Evolutionary conservation across 2,797 vertebrate species (phyloP), one percentile per base, ranked within the genome.

Genomic region (Crax fasciolata): DNA sequence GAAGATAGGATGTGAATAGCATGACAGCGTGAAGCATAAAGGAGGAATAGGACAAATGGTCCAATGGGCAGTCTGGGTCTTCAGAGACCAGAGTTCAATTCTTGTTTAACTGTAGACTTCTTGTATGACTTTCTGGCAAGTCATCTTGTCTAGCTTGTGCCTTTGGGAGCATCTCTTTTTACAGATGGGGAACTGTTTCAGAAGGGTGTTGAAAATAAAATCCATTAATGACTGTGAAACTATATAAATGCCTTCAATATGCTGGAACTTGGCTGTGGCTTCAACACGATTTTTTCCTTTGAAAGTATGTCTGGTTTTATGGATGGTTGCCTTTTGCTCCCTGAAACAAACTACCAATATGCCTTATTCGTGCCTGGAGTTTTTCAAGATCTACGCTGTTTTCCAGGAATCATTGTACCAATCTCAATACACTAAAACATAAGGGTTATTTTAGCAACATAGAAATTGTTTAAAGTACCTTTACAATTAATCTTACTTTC

Each of bases 161-260:
- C 79, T 93, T 73, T 91, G 93, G 85, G 87, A 92, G 43, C 93
- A 91, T 94, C 84, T 55, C 27, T 8, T 92, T 89, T 88, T 85
- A 81, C 67, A 82, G 48, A 82, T 76, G 48, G 84, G 87, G 63
- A 88, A 11, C 66, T 79, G 79, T 91, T 79, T 93, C 66, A 66
- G 27, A 97, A 91, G 73, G 66, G 87, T 94, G 91, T 94, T 96
- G 93, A 96, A 97, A 95, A 92, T 88, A 86, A 96, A 96, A 94
- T 76, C 87, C 82, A 71, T 95, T 94, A 94, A 88, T 79, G 89
- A 76, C 85, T 88, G 39, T 81, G 73, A 90, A 93, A 80, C 39
- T 88, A 4, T 84, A 88, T 81, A 95, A 95, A 92, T 95, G 55
- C 70, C 70, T 92, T 95, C 92, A 96, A n/a, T 96, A 76, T 94